Conservation (phyloP, 2,113 vertebrate genomes). For the Scalopus aquaticus region DNA sequence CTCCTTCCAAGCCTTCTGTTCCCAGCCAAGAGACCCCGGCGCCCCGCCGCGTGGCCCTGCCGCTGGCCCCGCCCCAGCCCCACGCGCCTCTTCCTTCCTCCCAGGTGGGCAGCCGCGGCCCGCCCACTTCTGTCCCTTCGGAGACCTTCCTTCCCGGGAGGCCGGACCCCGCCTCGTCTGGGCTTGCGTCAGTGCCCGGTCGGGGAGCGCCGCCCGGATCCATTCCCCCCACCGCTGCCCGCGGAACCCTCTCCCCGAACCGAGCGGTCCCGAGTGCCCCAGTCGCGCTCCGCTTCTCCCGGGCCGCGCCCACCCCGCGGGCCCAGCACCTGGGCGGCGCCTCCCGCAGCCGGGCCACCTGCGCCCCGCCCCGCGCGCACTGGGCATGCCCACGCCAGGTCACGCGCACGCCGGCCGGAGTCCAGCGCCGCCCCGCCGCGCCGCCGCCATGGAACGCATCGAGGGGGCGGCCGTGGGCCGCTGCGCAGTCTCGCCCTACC, state of each 20-base stretch:
- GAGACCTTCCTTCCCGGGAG: too few relatives aligned
- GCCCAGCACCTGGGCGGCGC: neutral
- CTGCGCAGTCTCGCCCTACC: slow-evolving; percentile 87
- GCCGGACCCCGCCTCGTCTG: too few relatives aligned
- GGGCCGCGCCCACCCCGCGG: neutral
- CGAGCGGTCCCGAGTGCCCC: rapidly evolving
- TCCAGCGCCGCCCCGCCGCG: neutral
- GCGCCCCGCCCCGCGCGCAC: neutral
- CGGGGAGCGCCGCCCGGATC: too few relatives aligned
- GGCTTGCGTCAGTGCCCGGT: too few relatives aligned
- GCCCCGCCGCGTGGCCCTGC: too few relatives aligned
- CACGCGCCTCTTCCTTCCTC: too few relatives aligned
- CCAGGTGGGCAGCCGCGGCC: too few relatives aligned
- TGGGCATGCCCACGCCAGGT: slow-evolving; percentile 47
- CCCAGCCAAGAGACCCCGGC: too few relatives aligned
- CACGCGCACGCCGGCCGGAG: neutral
- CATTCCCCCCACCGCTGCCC: too few relatives aligned
- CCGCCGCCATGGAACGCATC: slow-evolving; percentile 66
- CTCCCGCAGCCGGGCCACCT: neutral
- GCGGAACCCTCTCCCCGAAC: neutral
- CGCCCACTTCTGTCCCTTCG: too few relatives aligned
- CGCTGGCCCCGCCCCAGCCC: too few relatives aligned
- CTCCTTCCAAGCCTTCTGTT: too few relatives aligned
- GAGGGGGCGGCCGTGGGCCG: slow-evolving; percentile 50
- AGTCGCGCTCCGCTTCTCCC: neutral